Evolutionary conservation across 2,888 invertebrate species (phyloP).

Genomic region (Matsumyia berberina): DNA sequence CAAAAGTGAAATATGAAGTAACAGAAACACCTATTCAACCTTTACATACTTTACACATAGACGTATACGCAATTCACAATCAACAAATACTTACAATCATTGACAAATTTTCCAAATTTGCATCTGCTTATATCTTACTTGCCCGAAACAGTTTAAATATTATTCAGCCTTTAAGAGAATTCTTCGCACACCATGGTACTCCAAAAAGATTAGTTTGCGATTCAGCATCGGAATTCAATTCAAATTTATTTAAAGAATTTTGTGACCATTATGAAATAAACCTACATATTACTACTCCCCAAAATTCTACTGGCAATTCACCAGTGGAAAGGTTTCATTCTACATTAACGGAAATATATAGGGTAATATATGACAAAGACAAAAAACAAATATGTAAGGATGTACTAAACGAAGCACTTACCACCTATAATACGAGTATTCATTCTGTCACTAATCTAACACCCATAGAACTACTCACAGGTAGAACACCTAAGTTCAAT

Average conservation of each 20-base stretch:
- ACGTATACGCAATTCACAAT: conserved; percentile 69
- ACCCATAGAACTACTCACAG: conserved; percentile 66
- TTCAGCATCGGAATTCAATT: conserved; percentile 64
- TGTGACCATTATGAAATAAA: conserved; percentile 46
- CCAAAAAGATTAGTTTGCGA: conserved; percentile 67
- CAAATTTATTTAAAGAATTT: conserved; percentile 65
- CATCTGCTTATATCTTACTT: conserved; percentile 50
- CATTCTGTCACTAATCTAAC: conserved; percentile 60
- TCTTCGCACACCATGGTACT: conserved; percentile 52
- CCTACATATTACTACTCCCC: conserved; percentile 60
- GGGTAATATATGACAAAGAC: no score
- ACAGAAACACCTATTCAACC: conserved; percentile 62
- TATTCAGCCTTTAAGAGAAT: conserved; percentile 57
- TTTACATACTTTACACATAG: conserved; percentile 70
- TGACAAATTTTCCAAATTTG: conserved; percentile 65
- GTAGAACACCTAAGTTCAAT: conserved; percentile 32
- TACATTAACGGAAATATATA: no score
- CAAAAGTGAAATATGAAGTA: conserved; percentile 58
- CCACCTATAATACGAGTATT: conserved; percentile 54
- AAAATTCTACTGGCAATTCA: conserved; percentile 63
- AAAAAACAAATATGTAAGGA: conserved; percentile 31
- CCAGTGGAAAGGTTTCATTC: no score
- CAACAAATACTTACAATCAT: conserved; percentile 63
- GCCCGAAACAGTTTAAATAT: conserved; percentile 67
- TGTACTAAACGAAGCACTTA: conserved; percentile 55